Percentiles rank a stretch among this genome's conserved stretches.
Conservation (phyloP, 2,113 vertebrate genomes). For the Tor tambroides region DNA sequence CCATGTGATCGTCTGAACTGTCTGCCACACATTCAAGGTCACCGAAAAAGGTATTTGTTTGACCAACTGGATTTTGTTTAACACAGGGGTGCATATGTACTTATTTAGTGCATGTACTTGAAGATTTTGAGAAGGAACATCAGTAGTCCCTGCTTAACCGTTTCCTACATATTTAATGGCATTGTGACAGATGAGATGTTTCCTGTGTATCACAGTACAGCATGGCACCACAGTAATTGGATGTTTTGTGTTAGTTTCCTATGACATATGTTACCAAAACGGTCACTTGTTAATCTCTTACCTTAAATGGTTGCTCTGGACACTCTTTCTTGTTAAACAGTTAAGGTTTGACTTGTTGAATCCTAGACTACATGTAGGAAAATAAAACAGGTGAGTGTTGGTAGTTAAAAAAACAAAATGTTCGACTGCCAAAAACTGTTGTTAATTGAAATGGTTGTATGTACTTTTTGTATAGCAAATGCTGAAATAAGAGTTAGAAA, state of each 20-base stretch:
- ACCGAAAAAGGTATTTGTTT: constrained; percentile 39
- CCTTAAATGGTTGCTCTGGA: constrained; percentile 28
- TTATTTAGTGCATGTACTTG: constrained; percentile 29
- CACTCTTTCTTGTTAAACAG: constrained; percentile 17
- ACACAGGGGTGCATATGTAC: constrained; percentile 24
- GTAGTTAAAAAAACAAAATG: constrained; percentile 21
- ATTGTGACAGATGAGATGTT: constrained; percentile 43
- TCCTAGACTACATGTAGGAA: constrained; percentile 3
- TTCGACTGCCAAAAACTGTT: constrained; percentile 47
- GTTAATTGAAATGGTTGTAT: constrained; percentile 20
- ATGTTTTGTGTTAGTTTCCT: constrained; percentile 49
- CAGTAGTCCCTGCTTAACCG: constrained; percentile 16
- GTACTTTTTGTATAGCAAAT: neutral
- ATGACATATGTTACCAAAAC: constrained; percentile 11
- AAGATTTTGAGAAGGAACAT: constrained; percentile 32
- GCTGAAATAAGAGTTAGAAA: neutral
- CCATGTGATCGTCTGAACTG: constrained; percentile 47
- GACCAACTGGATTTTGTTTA: constrained; percentile 52
- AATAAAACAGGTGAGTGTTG: neutral
- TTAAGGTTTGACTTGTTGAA: neutral
- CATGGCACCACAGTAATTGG: constrained; percentile 51
- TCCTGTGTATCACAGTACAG: constrained; percentile 47
- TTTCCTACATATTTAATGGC: constrained; percentile 33
- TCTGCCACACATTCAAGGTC: constrained; percentile 21
- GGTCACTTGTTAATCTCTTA: constrained; percentile 11